Conservation (phyloP, 1,140 invertebrate genomes). For the Berghia stephanieae region DNA sequence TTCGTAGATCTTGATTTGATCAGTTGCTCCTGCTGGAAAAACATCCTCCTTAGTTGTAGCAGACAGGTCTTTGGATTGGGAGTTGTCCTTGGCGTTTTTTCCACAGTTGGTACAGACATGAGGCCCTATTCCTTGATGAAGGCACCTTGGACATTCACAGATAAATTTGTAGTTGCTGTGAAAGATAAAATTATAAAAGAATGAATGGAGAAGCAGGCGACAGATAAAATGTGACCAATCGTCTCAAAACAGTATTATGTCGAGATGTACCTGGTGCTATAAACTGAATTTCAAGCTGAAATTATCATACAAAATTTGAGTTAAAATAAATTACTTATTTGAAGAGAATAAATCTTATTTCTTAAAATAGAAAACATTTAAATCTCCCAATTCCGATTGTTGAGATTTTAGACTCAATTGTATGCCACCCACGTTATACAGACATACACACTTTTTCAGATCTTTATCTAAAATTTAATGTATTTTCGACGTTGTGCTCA, state of each 20-base stretch:
- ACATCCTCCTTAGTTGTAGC: no score
- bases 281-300: conserved; percentile 10
- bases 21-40: no score
- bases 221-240: not conserved
- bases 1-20: not conserved
- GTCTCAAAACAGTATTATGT: not conserved
- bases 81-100: conserved; percentile 32
- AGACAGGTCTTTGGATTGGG: no score
- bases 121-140: conserved; percentile 50
- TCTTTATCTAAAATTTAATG: no score
- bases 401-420: no score
- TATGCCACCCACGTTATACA: no score
- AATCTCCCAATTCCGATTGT: no score
- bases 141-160: conserved; percentile 49
- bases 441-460: no score
- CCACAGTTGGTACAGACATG: conserved; percentile 48
- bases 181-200: conserved; percentile 14
- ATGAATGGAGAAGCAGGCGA: conserved; percentile 19
- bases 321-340: not conserved
- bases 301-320: not conserved
- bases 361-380: no score
- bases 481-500: no score
- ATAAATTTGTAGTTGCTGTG: conserved; percentile 50
- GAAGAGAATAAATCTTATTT: not conserved
- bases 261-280: not conserved